Evolutionary conservation across 1,140 invertebrate genomes (phyloP).

Genomic region (Chrysopa pallens): DNA sequence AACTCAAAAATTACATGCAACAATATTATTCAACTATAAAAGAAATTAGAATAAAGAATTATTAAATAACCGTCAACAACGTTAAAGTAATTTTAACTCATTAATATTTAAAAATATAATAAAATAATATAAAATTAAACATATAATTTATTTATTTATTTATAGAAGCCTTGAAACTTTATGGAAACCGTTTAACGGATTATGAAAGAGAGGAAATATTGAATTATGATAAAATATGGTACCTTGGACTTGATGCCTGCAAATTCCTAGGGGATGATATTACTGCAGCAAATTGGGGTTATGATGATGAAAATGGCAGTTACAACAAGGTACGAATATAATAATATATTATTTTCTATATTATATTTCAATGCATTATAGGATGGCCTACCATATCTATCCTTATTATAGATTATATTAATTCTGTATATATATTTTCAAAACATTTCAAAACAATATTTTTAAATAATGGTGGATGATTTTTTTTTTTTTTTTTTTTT

Average conservation of each 20-base stretch:
- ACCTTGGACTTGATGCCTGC: conserved; percentile 64
- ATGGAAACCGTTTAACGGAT: conserved; percentile 63
- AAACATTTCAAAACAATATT: no score
- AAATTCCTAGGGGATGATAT: conserved; percentile 69
- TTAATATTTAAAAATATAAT: no score
- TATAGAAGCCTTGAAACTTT: conserved; percentile 62
- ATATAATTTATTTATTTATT: conserved; percentile 11
- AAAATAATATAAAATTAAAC: no score
- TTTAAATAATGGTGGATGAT: no score
- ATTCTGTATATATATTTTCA: no score
- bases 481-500: no score
- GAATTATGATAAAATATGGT: conserved; percentile 80
- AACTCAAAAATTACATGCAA: not conserved
- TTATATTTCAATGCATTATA: no score
- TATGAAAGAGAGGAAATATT: conserved; percentile 71
- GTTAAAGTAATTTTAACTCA: no score
- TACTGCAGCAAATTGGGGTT: conserved; percentile 62
- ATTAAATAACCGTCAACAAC: not conserved
- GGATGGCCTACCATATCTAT: no score
- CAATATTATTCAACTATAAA: not conserved
- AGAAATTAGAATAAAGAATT: not conserved
- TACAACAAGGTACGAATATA: conserved; percentile 60
- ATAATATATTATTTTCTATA: no score
- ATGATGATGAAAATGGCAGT: conserved; percentile 82
- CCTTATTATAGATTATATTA: no score